Conservation (phyloP, 1,140 invertebrate genomes). For the Brachionus manjavacas region DNA sequence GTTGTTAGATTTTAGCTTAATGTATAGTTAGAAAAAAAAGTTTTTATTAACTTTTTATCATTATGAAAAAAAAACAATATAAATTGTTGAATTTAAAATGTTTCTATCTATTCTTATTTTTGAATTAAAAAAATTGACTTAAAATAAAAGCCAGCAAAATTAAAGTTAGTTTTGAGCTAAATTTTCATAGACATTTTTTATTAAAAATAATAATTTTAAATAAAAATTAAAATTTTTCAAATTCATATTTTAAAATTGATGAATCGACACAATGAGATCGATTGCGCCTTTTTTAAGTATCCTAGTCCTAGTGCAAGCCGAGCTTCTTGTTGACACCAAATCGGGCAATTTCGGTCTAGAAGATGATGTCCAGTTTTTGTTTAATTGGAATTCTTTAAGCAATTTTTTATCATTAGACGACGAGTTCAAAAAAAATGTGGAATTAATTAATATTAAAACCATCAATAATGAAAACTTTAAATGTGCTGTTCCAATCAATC, state of each 20-base stretch:
- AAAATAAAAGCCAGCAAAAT: neutral
- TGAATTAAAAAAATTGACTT: too few relatives aligned
- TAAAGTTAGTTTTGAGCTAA: neutral
- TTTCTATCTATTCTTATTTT: too few relatives aligned
- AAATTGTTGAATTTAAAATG: too few relatives aligned
- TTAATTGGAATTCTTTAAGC: neutral
- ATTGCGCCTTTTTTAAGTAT: neutral
- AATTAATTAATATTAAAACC: slow-evolving; percentile 4
- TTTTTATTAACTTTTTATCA: too few relatives aligned
- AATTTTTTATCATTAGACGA: neutral
- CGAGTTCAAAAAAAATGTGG: neutral
- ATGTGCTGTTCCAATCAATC: neutral
- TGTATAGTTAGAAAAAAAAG: too few relatives aligned
- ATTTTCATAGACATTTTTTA: neutral
- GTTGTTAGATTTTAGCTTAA: too few relatives aligned
- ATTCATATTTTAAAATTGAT: neutral
- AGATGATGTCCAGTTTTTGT: slow-evolving; percentile 40
- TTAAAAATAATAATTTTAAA: neutral
- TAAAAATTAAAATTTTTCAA: neutral
- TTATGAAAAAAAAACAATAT: too few relatives aligned
- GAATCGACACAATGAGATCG: neutral
- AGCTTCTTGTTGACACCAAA: neutral
- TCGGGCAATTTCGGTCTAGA: neutral
- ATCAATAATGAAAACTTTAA: slow-evolving; percentile 8
- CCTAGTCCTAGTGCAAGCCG: neutral